phyloP scores from a whole-genome alignment of 2,888 invertebrate genomes.

The Macropis europaea region DNA sequence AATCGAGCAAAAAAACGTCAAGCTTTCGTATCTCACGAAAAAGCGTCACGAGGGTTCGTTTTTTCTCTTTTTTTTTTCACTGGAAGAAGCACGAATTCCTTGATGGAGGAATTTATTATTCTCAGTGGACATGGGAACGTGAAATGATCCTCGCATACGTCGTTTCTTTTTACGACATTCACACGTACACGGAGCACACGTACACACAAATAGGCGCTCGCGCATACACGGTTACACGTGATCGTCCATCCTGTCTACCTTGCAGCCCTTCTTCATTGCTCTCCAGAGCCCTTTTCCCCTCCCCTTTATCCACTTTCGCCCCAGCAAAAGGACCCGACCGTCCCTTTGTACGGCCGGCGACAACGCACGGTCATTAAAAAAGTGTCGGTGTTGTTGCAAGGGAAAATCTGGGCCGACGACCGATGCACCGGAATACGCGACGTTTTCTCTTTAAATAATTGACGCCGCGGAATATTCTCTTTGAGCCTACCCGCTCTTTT shows the following conservation, averaged over 20 bases:
- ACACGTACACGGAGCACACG: not conserved
- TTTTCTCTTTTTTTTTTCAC: not conserved
- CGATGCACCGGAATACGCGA: not conserved
- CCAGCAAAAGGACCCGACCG: not conserved
- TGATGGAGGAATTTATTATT: conserved; percentile 38
- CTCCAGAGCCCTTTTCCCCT: conserved; percentile 25
- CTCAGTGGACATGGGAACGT: conserved; percentile 16
- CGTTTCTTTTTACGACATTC: conserved; percentile 22
- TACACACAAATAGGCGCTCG: too few relatives aligned
- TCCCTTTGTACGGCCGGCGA: conserved; percentile 7
- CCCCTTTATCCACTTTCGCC: not conserved
- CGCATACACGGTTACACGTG: too few relatives aligned
- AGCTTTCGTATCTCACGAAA: not conserved
- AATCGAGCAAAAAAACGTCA: too few relatives aligned
- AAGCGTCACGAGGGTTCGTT: not conserved
- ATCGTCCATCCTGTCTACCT: not conserved
- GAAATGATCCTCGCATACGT: conserved; percentile 21
- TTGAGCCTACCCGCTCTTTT: too few relatives aligned
- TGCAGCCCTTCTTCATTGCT: conserved; percentile 15
- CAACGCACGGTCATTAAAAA: conserved; percentile 18
- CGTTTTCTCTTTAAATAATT: not conserved
- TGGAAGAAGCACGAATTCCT: not conserved
- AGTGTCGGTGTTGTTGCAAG: conserved; percentile 1
- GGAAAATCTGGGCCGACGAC: not conserved
- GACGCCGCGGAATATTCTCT: not conserved